Base-by-base conservation (phyloP, 2,888 invertebrate genomes). In the Crematogaster levior region DNA sequence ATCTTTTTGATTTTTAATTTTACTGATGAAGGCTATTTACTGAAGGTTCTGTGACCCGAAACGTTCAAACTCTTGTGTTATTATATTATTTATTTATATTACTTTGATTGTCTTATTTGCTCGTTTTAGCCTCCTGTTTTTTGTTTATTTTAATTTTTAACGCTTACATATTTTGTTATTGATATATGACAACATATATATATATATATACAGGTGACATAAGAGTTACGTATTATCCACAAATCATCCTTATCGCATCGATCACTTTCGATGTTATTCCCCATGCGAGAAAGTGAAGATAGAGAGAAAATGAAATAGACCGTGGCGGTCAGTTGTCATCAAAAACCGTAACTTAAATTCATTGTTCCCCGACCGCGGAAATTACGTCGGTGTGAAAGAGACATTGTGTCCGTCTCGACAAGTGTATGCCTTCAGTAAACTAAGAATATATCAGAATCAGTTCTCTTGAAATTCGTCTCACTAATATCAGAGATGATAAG, bases 391-490 rank as follows among this genome's bases (percentile, higher is more conserved):
- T 61, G 37, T 61, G 21, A 74, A 51, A 48, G 48, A 15, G 12
- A 75, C n/a, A 2, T 37, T 12, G 34, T 6, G 72, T 56, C 18
- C 18, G 56, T 70, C 30, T 61, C 37, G 21, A 56, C 12, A 27
- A 40, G 3, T 24, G 40, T 48, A n/a, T 15, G 61, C 6, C 40
- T 63, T 10, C 15, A 34, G 24, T 30, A 56, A 77, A 18, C 24
- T 27, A 40, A 27, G 21, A 70, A 34, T 77, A 21, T 40, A 70
- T 77, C 40, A 77, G 53, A 68, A 66, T 77, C 3, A 77, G n/a
- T 65, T 68, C 21, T 27, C 56, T 56, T 43, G 30, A 43, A 66
- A 68, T 48, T 66, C 12, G 18, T 18, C 9, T 21, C 24, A 15
- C 9, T n/a, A 66, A 68, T 43, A 56, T 12, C 27, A 21, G 37